Evolutionary conservation across 2,888 invertebrate species (phyloP).

Genomic region (Tenthredo livida): DNA sequence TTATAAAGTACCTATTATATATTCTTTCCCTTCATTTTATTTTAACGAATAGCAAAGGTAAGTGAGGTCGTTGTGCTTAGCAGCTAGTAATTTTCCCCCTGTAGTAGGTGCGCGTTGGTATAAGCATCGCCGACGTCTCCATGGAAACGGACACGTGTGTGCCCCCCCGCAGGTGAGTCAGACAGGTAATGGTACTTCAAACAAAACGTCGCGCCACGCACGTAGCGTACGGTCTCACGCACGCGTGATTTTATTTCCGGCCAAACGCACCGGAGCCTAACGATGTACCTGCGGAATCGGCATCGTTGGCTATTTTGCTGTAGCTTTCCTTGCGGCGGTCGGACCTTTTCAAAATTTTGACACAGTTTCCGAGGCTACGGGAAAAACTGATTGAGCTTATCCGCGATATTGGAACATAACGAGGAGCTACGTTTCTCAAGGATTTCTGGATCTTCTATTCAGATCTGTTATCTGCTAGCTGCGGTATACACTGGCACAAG

Average conservation of each 20-base stretch:
- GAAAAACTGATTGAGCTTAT: neutral
- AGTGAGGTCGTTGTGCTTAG: slow-evolving; percentile 23
- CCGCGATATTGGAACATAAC: neutral
- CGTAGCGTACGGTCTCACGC: slow-evolving; percentile 46
- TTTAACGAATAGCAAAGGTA: neutral
- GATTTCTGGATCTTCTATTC: neutral
- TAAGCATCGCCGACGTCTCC: slow-evolving; percentile 34
- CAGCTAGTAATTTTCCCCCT: neutral
- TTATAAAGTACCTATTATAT: neutral
- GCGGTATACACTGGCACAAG: neutral
- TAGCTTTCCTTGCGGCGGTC: slow-evolving; percentile 6
- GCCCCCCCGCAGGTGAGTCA: slow-evolving; percentile 66
- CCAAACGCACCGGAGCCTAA: slow-evolving; percentile 42
- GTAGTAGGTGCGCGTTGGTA: slow-evolving; percentile 1
- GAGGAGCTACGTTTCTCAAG: neutral
- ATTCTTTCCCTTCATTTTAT: neutral
- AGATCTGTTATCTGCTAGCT: neutral
- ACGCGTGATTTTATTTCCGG: slow-evolving; percentile 53
- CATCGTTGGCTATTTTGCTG: slow-evolving; percentile 28
- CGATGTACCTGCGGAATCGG: slow-evolving; percentile 1
- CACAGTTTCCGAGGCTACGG: neutral
- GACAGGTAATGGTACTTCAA: slow-evolving; percentile 58
- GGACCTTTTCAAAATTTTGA: neutral
- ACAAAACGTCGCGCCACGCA: slow-evolving; percentile 30
- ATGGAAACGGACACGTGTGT: slow-evolving; percentile 43